Conservation (phyloP, 2,113 vertebrate species). For the Eptesicus fuscus region DNA sequence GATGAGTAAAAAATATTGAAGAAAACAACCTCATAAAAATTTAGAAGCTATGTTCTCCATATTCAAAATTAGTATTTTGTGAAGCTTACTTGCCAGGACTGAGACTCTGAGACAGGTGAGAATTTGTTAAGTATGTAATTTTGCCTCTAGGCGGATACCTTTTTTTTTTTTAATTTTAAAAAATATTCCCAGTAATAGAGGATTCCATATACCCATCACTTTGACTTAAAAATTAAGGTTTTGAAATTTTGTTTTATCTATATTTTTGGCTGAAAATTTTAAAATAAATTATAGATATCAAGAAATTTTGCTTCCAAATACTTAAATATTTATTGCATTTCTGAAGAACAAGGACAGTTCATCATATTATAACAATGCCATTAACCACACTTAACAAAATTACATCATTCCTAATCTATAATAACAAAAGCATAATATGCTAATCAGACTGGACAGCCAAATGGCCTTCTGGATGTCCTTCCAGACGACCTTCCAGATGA, state of each 20-base stretch:
- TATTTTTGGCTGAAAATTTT: background rate
- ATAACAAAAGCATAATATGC: too few relatives aligned
- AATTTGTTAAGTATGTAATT: constrained; percentile 19
- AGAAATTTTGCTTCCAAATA: background rate
- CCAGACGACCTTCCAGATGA: too few relatives aligned
- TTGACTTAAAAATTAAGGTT: constrained; percentile 1
- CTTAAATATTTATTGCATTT: background rate
- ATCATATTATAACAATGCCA: background rate
- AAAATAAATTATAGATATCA: background rate
- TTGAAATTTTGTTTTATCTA: background rate
- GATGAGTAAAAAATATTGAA: background rate
- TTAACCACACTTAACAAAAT: background rate
- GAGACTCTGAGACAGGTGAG: background rate
- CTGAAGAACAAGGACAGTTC: background rate
- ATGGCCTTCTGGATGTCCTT: too few relatives aligned
- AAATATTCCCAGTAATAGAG: background rate
- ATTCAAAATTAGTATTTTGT: constrained; percentile 46
- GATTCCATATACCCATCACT: background rate
- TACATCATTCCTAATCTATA: background rate
- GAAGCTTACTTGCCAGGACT: background rate
- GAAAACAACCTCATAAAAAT: background rate
- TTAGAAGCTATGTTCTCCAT: background rate
- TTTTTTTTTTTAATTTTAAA: background rate
- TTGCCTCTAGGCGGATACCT: background rate
- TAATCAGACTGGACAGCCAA: too few relatives aligned